Evolutionary conservation across 1,140 invertebrate species (phyloP).

Genomic region (Mycetomoellerius zeteki): DNA sequence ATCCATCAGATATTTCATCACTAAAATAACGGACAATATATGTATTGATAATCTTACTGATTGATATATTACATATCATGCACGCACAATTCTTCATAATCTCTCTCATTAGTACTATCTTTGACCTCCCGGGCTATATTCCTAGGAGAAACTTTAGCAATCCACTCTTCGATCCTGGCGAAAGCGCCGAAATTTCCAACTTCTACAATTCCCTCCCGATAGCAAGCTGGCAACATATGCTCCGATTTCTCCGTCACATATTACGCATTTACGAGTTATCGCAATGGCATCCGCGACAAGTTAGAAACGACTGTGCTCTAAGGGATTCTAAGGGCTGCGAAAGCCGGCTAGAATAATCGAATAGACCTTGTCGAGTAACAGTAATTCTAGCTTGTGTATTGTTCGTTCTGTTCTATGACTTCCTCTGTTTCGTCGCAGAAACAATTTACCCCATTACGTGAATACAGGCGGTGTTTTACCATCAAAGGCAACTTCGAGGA

Average conservation of each 20-base stretch:
- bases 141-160: neutral
- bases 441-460: constrained; percentile 28
- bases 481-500: constrained; percentile 19
- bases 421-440: constrained; percentile 8
- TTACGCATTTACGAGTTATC: constrained; percentile 45
- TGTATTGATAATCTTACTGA: neutral
- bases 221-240: constrained; percentile 8
- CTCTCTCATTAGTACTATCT: constrained; percentile 1
- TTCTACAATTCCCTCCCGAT: neutral
- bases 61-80: neutral
- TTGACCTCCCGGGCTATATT: neutral
- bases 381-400: neutral
- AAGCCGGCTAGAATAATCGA: constrained; percentile 31
- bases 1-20: neutral
- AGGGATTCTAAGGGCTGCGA: neutral
- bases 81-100: neutral
- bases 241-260: constrained; percentile 25
- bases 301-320: constrained; percentile 4
- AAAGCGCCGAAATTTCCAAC: constrained; percentile 37
- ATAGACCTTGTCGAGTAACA: constrained; percentile 26
- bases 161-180: constrained; percentile 14
- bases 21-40: neutral
- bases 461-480: neutral
- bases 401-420: neutral
- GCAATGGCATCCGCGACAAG: constrained; percentile 19